These are phyloP conservation scores for Melinaea marsaeus DNA, from an alignment of 2,888 invertebrate genomes.

Conservation along the genomic window DNA sequence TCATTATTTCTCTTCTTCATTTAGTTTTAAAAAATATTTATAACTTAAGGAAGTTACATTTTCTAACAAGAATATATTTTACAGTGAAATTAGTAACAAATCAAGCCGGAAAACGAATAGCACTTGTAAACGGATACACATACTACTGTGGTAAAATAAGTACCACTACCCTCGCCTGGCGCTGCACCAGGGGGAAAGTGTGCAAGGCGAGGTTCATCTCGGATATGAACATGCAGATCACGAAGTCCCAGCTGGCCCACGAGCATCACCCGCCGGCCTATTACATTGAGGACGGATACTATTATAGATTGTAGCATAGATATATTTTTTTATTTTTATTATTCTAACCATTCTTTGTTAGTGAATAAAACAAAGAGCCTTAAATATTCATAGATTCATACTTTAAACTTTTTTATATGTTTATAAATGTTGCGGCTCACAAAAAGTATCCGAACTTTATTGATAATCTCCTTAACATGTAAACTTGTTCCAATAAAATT, in stretches of 20 bases:
- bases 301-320: conserved; percentile 28
- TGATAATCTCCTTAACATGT: no score
- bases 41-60: no score
- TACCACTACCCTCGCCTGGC: conserved; percentile 34
- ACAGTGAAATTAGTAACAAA: conserved; percentile 32
- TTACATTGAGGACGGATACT: conserved; percentile 38
- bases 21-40: no score
- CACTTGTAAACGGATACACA: conserved; percentile 37
- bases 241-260: conserved; percentile 63
- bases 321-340: no score
- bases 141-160: conserved; percentile 33
- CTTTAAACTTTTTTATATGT: no score
- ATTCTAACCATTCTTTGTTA: no score
- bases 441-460: no score
- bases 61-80: conserved; percentile 13
- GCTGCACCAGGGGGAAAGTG: conserved; percentile 33
- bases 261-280: conserved; percentile 51
- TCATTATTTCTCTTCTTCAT: no score
- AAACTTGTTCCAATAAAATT: no score
- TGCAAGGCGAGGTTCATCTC: conserved; percentile 34
- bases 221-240: conserved; percentile 47
- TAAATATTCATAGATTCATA: no score
- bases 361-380: no score
- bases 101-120: conserved; percentile 30
- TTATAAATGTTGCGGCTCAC: no score